phyloP scores from a whole-genome alignment of 1,140 invertebrate genomes.

The Drosophila dunni region DNA sequence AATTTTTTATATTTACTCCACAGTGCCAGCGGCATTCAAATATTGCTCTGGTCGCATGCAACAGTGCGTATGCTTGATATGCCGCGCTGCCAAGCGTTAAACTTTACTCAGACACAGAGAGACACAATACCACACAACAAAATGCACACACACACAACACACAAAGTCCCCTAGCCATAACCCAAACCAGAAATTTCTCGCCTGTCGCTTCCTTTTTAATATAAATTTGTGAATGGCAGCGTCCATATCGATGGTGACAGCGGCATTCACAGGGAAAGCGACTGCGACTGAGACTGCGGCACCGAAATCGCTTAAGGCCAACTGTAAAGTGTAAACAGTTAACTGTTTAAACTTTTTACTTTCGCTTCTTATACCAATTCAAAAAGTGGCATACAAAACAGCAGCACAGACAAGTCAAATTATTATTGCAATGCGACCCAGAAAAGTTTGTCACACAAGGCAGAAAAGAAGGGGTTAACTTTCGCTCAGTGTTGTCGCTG shows the following conservation, averaged over 20 bases:
- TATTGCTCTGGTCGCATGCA: constrained; percentile 27
- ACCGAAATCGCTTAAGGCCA: constrained; percentile 23
- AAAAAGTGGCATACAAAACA: constrained; percentile 37
- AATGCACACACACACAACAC: too few species aligned
- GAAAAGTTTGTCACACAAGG: constrained; percentile 38
- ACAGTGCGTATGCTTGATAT: constrained; percentile 74
- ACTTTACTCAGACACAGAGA: constrained; percentile 11
- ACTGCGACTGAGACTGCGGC: not conserved
- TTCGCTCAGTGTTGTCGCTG: not conserved
- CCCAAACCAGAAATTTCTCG: too few species aligned
- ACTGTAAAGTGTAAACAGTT: constrained; percentile 44
- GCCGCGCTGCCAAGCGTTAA: constrained; percentile 45
- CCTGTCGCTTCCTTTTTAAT: not conserved
- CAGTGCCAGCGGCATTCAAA: not conserved
- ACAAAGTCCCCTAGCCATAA: too few species aligned
- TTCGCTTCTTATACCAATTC: constrained; percentile 55
- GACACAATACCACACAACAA: not conserved
- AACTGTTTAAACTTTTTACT: constrained; percentile 73
- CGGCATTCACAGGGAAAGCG: not conserved
- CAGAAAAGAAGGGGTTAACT: not conserved
- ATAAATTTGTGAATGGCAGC: constrained; percentile 33
- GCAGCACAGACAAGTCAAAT: constrained; percentile 51
- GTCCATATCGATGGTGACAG: constrained; percentile 38
- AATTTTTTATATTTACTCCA: not conserved
- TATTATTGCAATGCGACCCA: constrained; percentile 38